phyloP scores from a whole-genome alignment of 1,140 invertebrate genomes.

The Procambarus virginalis region DNA sequence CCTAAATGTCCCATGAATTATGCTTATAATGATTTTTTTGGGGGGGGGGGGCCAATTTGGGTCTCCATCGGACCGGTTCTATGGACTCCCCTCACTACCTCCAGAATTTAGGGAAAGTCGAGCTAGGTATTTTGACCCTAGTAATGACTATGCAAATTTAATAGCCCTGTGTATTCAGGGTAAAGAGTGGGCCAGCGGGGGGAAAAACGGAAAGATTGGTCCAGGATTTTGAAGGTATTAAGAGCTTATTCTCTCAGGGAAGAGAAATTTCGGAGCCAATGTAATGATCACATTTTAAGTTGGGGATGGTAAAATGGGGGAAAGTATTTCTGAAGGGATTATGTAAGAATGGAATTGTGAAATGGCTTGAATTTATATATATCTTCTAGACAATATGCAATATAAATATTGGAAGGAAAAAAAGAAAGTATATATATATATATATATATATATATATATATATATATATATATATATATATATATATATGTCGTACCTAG shows the following conservation, averaged over 20 bases:
- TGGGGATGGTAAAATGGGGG: not conserved
- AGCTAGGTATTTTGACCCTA: not conserved
- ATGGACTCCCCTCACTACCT: not conserved
- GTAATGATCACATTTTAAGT: not conserved
- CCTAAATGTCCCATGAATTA: not conserved
- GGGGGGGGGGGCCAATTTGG: not conserved
- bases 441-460: not conserved
- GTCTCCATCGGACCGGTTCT: not conserved
- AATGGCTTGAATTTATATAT: too few species aligned
- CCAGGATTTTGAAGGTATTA: not conserved
- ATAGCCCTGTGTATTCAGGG: not conserved
- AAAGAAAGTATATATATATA: too few species aligned
- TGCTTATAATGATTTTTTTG: not conserved
- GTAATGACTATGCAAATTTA: constrained; percentile 4
- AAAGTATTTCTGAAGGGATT: not conserved
- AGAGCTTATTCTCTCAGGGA: not conserved
- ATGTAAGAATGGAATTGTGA: not conserved
- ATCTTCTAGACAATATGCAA: too few species aligned
- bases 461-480: not conserved
- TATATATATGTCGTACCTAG: too few species aligned
- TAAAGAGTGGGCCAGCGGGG: not conserved
- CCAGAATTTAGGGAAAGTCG: not conserved
- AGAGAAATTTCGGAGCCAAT: not conserved
- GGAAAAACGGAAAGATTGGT: not conserved
- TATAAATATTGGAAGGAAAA: too few species aligned